Base-by-base conservation (phyloP, 2,113 vertebrate genomes). In the Gambusia affinis region DNA sequence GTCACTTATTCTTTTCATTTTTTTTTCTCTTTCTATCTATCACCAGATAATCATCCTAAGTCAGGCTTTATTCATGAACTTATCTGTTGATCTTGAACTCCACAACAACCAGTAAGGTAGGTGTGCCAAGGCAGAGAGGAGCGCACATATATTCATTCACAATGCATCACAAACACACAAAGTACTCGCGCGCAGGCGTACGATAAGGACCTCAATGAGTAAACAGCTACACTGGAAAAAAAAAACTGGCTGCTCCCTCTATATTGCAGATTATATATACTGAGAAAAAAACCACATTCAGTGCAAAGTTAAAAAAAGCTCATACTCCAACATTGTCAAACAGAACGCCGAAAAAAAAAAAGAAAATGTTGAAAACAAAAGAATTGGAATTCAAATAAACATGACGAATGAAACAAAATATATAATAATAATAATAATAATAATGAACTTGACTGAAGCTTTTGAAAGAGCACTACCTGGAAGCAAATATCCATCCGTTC, bases 401-500 rank as follows among this genome's bases (percentile, higher is more conserved):
- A 95, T 92, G 95, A 96, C 95, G 92, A 92, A 94, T 94, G 91
- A 95, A 92, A 96, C 95, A 95, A 94, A 87, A 86, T 90, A 93
- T 71, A 90, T 79, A 90, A 85, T 42, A 42, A 85, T 82, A 83
- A 51, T 70, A 64, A 77, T 90, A 88, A 75, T 88, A 85, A 88
- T 91, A 91, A 96, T 94, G 95, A 96, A 96, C 96, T 96, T 93
- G 91, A 94, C 94, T 95, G 94, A 96, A 94, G 94, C 94, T 95
- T 96, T 94, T 91, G 91, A 95, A 95, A 96, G 95, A 97, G 96
- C 96, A 96, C 97, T 96, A 96, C 95, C 95, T 96, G 97, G 97
- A 97, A 97, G 97, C 98, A 96, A 97, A 96, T 96, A 97, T 96
- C 95, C 96, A 97, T 97, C 96, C 94, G 94, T 99, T 99, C 98